These are phyloP conservation scores for Cephus pulcher DNA, from an alignment of 2,888 invertebrate species.

Conservation along the genomic window DNA sequence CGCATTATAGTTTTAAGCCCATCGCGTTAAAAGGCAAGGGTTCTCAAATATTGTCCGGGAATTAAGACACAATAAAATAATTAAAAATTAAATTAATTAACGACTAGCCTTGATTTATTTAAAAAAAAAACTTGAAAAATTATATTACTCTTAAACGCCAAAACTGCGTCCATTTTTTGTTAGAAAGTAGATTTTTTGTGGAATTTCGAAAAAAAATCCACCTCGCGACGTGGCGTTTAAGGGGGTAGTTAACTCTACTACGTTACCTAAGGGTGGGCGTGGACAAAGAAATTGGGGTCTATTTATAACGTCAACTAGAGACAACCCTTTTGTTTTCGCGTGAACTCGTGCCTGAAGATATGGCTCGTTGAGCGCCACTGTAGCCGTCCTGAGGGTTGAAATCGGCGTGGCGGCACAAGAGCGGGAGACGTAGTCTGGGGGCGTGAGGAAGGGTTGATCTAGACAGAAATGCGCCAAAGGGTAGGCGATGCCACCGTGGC, in stretches of 20 bases:
- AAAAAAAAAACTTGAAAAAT: background rate
- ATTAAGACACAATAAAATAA: background rate
- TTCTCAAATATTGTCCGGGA: conserved; percentile 43
- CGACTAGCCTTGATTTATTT: background rate
- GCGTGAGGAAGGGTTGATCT: conserved; percentile 63
- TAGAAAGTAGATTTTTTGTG: background rate
- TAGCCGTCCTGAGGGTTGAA: conserved; percentile 42
- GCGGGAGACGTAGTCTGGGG: conserved; percentile 27
- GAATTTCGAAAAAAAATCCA: background rate
- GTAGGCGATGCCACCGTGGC: conserved; percentile 40
- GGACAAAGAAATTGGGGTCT: background rate
- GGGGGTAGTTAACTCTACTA: background rate
- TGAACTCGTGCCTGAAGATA: conserved; percentile 52
- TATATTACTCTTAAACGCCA: background rate
- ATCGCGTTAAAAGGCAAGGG: conserved; percentile 51
- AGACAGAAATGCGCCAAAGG: conserved; percentile 46
- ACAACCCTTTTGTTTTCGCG: conserved; percentile 51
- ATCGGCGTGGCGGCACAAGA: conserved; percentile 40
- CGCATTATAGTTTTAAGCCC: conserved; percentile 61
- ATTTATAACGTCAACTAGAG: conserved; percentile 2
- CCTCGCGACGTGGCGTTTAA: background rate
- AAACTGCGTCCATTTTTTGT: background rate
- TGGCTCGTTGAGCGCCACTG: conserved; percentile 63
- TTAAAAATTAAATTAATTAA: background rate
- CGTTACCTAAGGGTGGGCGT: background rate